Conservation (phyloP, 1,140 invertebrate species). For the Daktulosphaira vitifoliae region DNA sequence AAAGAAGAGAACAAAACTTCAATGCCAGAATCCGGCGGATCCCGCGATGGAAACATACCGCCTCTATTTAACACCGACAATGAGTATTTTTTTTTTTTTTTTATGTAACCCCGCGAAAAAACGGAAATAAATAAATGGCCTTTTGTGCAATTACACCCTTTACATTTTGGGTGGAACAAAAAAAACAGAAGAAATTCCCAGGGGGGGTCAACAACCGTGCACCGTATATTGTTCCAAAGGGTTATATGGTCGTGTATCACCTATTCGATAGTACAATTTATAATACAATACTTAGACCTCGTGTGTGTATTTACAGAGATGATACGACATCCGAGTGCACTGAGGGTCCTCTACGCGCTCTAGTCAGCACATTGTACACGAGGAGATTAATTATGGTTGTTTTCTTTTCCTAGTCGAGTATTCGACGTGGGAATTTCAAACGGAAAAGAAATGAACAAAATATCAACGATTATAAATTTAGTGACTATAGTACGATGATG, state of each 20-base stretch:
- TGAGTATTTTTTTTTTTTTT: constrained; percentile 29
- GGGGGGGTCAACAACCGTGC: constrained; percentile 29
- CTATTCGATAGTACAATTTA: too few relatives aligned
- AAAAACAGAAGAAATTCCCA: constrained; percentile 19
- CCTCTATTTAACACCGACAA: constrained; percentile 33
- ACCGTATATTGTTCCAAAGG: constrained; percentile 4
- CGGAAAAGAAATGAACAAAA: too few relatives aligned
- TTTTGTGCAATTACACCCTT: constrained; percentile 31
- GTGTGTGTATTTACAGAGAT: too few relatives aligned
- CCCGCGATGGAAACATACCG: constrained; percentile 27
- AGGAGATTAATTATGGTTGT: too few relatives aligned
- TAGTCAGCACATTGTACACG: too few relatives aligned
- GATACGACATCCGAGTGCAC: too few relatives aligned
- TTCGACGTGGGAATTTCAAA: too few relatives aligned
- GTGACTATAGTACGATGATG: too few relatives aligned
- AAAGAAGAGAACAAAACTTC: background rate
- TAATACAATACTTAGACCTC: too few relatives aligned
- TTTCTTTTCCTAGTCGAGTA: too few relatives aligned
- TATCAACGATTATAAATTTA: too few relatives aligned
- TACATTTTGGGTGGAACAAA: background rate
- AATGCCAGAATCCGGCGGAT: background rate
- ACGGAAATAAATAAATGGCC: constrained; percentile 32
- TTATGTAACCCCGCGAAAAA: constrained; percentile 22
- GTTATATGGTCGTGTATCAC: background rate
- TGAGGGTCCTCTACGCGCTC: too few relatives aligned